These are phyloP conservation scores for Macaca nemestrina DNA, from an alignment of 2,113 vertebrate species.

Conservation along the genomic window DNA sequence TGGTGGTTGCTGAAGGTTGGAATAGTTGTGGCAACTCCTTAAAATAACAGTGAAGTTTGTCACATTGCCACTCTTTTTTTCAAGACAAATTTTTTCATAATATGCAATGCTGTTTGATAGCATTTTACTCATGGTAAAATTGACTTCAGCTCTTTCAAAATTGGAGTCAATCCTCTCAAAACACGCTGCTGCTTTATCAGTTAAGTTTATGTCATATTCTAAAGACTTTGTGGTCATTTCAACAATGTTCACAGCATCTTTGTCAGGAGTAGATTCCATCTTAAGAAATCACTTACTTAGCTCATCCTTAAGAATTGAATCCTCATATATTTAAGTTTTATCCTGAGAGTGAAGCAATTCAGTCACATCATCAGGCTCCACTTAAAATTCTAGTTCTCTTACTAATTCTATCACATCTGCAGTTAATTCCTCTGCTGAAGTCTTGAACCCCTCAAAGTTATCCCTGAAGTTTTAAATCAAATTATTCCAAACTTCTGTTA, in stretches of 20 bases:
- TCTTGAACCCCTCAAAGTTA: not conserved
- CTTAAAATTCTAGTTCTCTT: not conserved
- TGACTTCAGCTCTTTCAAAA: not conserved
- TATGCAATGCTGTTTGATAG: not conserved
- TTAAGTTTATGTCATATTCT: not conserved
- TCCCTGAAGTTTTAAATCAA: not conserved
- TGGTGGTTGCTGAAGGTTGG: not conserved
- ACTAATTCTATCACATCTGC: not conserved
- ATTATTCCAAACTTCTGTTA: not conserved
- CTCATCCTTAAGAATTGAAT: not conserved
- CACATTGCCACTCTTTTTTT: not conserved
- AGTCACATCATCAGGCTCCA: not conserved
- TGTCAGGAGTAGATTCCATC: not conserved
- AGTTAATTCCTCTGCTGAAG: not conserved
- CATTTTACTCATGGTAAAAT: not conserved
- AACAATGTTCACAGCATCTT: not conserved
- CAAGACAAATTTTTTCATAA: not conserved
- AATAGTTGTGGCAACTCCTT: not conserved
- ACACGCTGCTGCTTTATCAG: not conserved
- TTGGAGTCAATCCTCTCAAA: not conserved
- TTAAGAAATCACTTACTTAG: not conserved
- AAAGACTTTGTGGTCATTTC: not conserved
- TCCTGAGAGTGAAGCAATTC: not conserved
- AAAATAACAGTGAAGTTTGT: not conserved
- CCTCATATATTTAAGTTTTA: not conserved